Conservation (phyloP, 2,113 vertebrate species). For the Salvelinus alpinus region DNA sequence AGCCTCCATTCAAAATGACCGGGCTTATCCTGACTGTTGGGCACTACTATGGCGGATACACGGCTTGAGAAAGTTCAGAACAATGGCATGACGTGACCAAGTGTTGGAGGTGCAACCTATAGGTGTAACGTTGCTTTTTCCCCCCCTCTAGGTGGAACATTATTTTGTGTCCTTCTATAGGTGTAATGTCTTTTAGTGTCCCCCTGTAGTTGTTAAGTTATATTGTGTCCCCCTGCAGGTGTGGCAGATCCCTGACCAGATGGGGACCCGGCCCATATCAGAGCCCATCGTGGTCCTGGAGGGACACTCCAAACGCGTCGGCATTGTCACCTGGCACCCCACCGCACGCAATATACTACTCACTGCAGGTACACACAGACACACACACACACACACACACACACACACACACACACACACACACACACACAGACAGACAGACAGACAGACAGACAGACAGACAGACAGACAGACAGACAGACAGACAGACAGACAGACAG, state of each 20-base stretch:
- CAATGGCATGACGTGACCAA: no score
- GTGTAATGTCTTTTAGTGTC: neutral
- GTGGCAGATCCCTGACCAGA: slow-evolving; percentile 92
- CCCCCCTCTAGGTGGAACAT: no score
- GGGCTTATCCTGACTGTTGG: no score
- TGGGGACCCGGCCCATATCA: slow-evolving; percentile 82
- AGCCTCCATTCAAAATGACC: no score
- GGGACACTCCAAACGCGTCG: slow-evolving; percentile 94
- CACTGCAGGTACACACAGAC: slow-evolving; percentile 76
- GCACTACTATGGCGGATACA: no score
- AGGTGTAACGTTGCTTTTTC: no score
- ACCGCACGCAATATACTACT: slow-evolving; percentile 93
- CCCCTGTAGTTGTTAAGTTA: neutral
- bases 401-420: neutral
- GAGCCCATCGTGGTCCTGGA: slow-evolving; percentile 91
- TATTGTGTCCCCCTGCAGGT: slow-evolving; percentile 67
- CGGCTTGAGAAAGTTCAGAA: no score
- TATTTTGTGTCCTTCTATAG: no score
- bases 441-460: neutral
- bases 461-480: slow-evolving; percentile 45
- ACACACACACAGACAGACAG: slow-evolving; percentile 46
- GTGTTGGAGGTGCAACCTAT: no score
- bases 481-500: neutral
- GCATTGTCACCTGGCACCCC: slow-evolving; percentile 94
- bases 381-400: slow-evolving; percentile 1